These are phyloP conservation scores for Mallotus villosus DNA, from an alignment of 2,797 vertebrate genomes.

Conservation along the genomic window DNA sequence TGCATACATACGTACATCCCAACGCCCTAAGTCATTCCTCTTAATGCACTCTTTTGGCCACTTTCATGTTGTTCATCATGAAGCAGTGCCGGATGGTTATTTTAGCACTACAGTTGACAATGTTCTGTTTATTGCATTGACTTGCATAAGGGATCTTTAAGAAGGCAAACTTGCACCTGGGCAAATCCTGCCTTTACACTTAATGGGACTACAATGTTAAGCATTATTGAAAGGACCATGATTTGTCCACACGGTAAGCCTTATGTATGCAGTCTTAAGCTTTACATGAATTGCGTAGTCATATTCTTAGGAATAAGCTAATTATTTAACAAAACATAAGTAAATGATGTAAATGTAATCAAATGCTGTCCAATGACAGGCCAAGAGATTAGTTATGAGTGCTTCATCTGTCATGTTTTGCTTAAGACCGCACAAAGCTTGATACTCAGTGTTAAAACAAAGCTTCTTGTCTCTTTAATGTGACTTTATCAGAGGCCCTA, in stretches of 20 bases:
- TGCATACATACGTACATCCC: background rate
- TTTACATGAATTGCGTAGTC: background rate
- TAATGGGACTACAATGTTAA: background rate
- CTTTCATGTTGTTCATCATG: background rate
- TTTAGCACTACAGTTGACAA: slow-evolving; percentile 4
- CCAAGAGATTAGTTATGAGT: background rate
- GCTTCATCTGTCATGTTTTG: background rate
- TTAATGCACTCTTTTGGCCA: slow-evolving; percentile 11
- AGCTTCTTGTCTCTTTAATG: background rate
- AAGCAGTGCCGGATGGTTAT: slow-evolving; percentile 3
- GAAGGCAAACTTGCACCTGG: slow-evolving; percentile 7
- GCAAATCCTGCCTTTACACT: background rate
- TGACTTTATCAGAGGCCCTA: background rate
- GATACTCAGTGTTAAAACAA: background rate
- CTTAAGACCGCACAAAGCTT: background rate
- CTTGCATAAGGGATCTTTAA: slow-evolving; percentile 15
- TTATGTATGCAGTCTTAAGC: background rate
- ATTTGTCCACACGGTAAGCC: background rate
- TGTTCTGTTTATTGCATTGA: slow-evolving; percentile 4
- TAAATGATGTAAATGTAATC: background rate
- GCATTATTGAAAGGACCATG: background rate
- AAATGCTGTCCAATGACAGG: background rate
- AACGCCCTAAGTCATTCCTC: slow-evolving; percentile 13
- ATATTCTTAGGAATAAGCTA: background rate
- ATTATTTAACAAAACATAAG: background rate